These are phyloP conservation scores for Platycheirus rosarum DNA, from an alignment of 2,888 invertebrate genomes.

Conservation along the genomic window DNA sequence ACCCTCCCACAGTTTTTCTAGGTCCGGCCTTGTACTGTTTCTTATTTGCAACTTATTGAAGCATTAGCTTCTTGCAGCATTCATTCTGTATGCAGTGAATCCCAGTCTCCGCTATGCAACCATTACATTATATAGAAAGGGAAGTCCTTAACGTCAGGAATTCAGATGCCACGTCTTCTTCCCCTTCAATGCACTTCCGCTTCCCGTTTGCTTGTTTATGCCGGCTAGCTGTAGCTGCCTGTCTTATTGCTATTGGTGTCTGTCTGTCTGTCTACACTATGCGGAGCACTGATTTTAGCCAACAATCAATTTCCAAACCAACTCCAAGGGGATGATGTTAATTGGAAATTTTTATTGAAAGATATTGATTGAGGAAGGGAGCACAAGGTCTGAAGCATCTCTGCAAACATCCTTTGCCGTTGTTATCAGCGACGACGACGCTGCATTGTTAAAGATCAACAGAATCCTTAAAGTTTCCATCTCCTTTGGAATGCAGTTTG, in stretches of 20 bases:
- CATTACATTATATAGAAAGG: background rate
- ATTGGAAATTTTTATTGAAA: slow-evolving; percentile 50
- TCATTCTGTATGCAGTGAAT: too few relatives aligned
- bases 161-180: background rate
- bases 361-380: background rate
- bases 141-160: slow-evolving; percentile 13
- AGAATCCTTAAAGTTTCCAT: slow-evolving; percentile 1
- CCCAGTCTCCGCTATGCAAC: too few relatives aligned
- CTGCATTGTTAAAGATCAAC: slow-evolving; percentile 39
- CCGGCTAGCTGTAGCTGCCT: slow-evolving; percentile 15
- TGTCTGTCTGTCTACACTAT: slow-evolving; percentile 15
- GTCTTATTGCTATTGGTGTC: slow-evolving; percentile 25
- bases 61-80: too few relatives aligned
- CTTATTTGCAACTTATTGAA: too few relatives aligned
- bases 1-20: too few relatives aligned
- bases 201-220: slow-evolving; percentile 15
- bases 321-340: slow-evolving; percentile 43
- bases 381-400: background rate
- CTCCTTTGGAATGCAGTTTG: slow-evolving; percentile 3
- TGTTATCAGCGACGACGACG: slow-evolving; percentile 11
- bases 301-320: slow-evolving; percentile 57
- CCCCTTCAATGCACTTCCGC: slow-evolving; percentile 16
- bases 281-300: slow-evolving; percentile 41
- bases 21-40: too few relatives aligned
- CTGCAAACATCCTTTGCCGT: slow-evolving; percentile 21